Evolutionary conservation across 1,140 invertebrate genomes (phyloP).

Genomic region (Chelonus insularis): DNA sequence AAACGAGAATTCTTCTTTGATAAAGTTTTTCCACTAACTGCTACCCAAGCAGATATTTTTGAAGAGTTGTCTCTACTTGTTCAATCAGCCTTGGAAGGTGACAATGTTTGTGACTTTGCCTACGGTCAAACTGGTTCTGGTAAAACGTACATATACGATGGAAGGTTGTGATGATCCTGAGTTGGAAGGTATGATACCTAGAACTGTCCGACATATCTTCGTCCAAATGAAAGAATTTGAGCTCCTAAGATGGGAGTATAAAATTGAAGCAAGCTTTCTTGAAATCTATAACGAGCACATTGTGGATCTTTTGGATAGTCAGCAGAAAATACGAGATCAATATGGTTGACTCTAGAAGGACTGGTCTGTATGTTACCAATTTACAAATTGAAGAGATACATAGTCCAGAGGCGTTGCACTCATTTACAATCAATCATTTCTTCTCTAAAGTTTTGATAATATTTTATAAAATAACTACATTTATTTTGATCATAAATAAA

Average conservation of each 20-base stretch:
- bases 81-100: conserved; percentile 88
- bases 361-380: conserved; percentile 77
- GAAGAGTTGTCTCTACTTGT: conserved; percentile 71
- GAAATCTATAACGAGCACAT: conserved; percentile 91
- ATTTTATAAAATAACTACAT: too few relatives aligned
- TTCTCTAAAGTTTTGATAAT: too few relatives aligned
- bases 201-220: conserved; percentile 74
- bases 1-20: conserved; percentile 77
- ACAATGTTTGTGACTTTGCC: conserved; percentile 95
- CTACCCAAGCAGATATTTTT: conserved; percentile 72
- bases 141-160: conserved; percentile 88
- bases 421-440: too few relatives aligned
- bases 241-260: conserved; percentile 76
- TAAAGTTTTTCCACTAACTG: conserved; percentile 74
- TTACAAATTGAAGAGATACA: conserved; percentile 68
- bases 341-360: conserved; percentile 68
- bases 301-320: conserved; percentile 73
- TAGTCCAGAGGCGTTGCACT: conserved; percentile 69
- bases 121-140: conserved; percentile 95
- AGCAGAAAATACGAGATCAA: conserved; percentile 71
- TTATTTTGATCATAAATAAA: too few relatives aligned
- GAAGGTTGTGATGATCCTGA: conserved; percentile 64
- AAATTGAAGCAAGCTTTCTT: conserved; percentile 81
- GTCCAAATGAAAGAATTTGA: conserved; percentile 71
- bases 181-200: conserved; percentile 75